Base-by-base conservation (phyloP, 2,888 invertebrate species). In the Willowsia nigromaculata region DNA sequence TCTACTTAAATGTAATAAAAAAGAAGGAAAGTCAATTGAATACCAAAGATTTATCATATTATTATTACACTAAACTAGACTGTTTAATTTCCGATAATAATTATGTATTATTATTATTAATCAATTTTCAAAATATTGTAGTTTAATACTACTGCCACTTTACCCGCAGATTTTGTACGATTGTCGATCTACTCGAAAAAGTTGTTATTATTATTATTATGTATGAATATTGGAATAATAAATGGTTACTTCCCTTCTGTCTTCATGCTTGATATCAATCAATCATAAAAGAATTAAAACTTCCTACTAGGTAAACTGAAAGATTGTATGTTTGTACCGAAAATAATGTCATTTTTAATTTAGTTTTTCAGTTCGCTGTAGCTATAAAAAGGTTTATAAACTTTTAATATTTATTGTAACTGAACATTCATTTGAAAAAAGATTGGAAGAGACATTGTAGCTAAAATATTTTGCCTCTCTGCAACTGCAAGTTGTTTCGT, bases 11-110 rank as follows among this genome's bases (percentile, higher is more conserved):
- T 76, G 50, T 22, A 53, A 13, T 33, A 6, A 50, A 40, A 40
- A 50, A 33, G 40, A 53, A 37, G 82, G 81, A 82, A 82, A 87
- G n/a, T 37, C 9, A 43, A 40, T 40, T 40, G 25, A 43, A 88
- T 81, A 88, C 87, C 87, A 88, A 88, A 88, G 87, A 88, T 82
- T 88, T 81, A 78, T 78, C 78, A 56, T 78, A 56, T 33, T 22
- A 78, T 56, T 78, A 78, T 80, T 53, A 62, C 15, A 53, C 11
- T 80, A 62, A 81, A 27, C 65, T 86, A 81, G 80, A 81, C 86
- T 86, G 86, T 81, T 56, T 85, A 68, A 33, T 78, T 78, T 86
- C 56, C 15, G 43, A 80, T 80, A 56, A 47, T 86, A 47, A 65
- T 65, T 30, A 62, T 76, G 50, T 37, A 50, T 50, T 13, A 53